Conservation (phyloP, 2,888 invertebrate genomes). For the Horisme vitalbata region DNA sequence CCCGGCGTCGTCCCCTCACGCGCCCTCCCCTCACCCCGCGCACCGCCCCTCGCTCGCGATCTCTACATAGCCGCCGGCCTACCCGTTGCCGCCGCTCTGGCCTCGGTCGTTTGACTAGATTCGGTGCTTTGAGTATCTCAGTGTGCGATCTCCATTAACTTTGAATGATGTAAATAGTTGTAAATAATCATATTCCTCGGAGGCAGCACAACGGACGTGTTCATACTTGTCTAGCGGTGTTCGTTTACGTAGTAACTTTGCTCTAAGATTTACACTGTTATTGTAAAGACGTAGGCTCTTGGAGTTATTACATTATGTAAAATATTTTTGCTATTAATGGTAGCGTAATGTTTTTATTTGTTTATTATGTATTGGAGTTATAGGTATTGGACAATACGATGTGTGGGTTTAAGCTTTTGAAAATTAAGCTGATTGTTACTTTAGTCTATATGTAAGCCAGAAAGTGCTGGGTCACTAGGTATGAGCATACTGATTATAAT, state of each 20-base stretch:
- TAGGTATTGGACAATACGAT: conserved; percentile 8
- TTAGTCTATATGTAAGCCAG: too few species aligned
- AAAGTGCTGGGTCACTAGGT: too few species aligned
- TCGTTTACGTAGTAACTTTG: conserved; percentile 40
- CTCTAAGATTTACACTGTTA: conserved; percentile 39
- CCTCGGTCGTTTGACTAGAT: conserved; percentile 56
- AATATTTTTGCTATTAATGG: too few species aligned
- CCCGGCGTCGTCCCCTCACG: conserved; percentile 63
- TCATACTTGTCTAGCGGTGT: conserved; percentile 31
- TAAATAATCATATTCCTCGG: conserved; percentile 25
- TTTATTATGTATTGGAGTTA: conserved; percentile 11
- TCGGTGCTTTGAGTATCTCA: conserved; percentile 24
- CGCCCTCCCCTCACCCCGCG: conserved; percentile 51
- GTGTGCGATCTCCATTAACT: conserved; percentile 25
- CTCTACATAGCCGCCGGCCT: conserved; percentile 70
- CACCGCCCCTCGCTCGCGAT: conserved; percentile 67
- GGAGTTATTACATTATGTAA: too few species aligned
- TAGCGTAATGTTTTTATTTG: conserved; percentile 8
- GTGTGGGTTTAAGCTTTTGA: conserved; percentile 6
- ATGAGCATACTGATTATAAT: too few species aligned
- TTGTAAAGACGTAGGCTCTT: too few species aligned
- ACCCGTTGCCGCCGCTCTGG: conserved; percentile 64
- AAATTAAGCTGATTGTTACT: conserved; percentile 12
- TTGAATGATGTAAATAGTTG: conserved; percentile 28
- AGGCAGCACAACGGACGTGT: conserved; percentile 24